These are phyloP conservation scores for Stratiomys singularior DNA, from an alignment of 2,888 invertebrate species.

Conservation along the genomic window DNA sequence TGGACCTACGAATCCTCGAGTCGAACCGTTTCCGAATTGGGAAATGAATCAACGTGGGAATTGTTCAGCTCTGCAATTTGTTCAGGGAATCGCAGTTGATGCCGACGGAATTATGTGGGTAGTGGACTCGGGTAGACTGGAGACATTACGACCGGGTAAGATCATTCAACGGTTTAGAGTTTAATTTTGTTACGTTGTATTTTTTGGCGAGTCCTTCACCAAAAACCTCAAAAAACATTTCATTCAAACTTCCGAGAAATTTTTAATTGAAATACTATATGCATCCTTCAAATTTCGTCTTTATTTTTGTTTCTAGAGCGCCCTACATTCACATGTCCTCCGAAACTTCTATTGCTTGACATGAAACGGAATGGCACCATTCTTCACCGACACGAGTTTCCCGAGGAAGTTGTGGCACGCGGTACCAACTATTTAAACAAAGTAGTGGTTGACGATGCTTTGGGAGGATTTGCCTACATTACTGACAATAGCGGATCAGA, in stretches of 20 bases:
- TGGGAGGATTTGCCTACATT: constrained; percentile 76
- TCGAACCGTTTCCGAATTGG: constrained; percentile 80
- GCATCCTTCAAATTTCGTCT: no score
- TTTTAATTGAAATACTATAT: no score
- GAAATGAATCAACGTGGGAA: constrained; percentile 73
- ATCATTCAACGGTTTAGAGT: neutral
- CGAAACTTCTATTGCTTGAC: constrained; percentile 76
- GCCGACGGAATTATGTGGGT: constrained; percentile 75
- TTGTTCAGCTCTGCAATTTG: constrained; percentile 77
- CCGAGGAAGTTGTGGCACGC: constrained; percentile 69
- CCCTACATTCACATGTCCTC: constrained; percentile 71
- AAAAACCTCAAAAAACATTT: no score
- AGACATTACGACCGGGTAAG: constrained; percentile 68
- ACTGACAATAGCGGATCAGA: constrained; percentile 75
- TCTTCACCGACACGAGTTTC: constrained; percentile 72
- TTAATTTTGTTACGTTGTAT: no score
- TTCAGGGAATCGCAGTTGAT: constrained; percentile 80
- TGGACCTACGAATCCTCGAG: constrained; percentile 68
- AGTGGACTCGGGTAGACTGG: constrained; percentile 75
- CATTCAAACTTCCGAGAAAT: no score
- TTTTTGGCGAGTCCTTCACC: no score
- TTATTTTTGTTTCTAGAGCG: constrained; percentile 47
- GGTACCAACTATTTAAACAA: constrained; percentile 75
- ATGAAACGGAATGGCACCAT: constrained; percentile 70
- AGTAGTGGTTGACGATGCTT: constrained; percentile 77